A percentile compares a stretch with the other conserved stretches of the same genome.
Conservation (phyloP, 2,113 vertebrate genomes). For the Benitochromis conjunctus region DNA sequence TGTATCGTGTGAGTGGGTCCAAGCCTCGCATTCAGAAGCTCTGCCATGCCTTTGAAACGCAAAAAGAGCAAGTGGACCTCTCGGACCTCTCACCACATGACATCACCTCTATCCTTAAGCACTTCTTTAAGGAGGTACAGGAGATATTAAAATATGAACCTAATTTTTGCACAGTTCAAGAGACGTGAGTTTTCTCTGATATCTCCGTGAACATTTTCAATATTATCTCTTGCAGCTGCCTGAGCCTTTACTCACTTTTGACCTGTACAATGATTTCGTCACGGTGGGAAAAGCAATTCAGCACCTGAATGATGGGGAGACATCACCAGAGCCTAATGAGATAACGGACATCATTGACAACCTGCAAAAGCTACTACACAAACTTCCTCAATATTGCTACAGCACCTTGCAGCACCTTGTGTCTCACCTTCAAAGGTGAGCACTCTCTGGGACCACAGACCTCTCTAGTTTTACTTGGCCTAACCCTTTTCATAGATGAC, state of each 20-base stretch:
- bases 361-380: slow-evolving; percentile 76
- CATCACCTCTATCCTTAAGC: slow-evolving; percentile 85
- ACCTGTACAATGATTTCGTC: slow-evolving; percentile 82
- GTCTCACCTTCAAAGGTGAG: slow-evolving; percentile 83
- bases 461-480: background rate
- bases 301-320: slow-evolving; percentile 56
- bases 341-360: slow-evolving; percentile 48
- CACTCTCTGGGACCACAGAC: background rate
- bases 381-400: slow-evolving; percentile 81
- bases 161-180: background rate
- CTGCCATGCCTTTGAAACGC: slow-evolving; percentile 86
- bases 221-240: slow-evolving; percentile 77
- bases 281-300: slow-evolving; percentile 79
- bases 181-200: background rate
- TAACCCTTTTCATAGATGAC: background rate
- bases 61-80: slow-evolving; percentile 83
- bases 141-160: background rate
- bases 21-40: slow-evolving; percentile 86
- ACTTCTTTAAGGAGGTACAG: slow-evolving; percentile 90
- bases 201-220: background rate
- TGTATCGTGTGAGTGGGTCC: slow-evolving; percentile 89
- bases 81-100: slow-evolving; percentile 88
- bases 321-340: slow-evolving; percentile 28
- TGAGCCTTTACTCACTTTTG: slow-evolving; percentile 81
- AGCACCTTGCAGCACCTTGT: slow-evolving; percentile 82